Percentiles rank a stretch among this genome's conserved stretches.
Conservation (phyloP, 1,140 invertebrate genomes). For the Drosophila funebris region DNA sequence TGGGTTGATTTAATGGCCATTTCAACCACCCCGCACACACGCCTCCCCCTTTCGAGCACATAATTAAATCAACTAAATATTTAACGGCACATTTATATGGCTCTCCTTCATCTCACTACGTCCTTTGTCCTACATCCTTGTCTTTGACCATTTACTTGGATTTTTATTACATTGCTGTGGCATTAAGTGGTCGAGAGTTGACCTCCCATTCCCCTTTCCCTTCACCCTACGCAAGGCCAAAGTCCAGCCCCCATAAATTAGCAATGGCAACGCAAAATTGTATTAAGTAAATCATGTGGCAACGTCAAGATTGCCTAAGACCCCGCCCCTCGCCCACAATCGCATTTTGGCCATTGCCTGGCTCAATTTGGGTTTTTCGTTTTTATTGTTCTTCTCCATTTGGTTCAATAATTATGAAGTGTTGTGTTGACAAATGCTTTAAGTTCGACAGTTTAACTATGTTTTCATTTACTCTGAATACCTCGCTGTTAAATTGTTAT, state of each 20-base stretch:
- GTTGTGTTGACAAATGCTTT: slow-evolving; percentile 34
- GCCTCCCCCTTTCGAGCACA: slow-evolving; percentile 46
- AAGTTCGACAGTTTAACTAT: neutral
- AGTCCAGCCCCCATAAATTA: slow-evolving; percentile 58
- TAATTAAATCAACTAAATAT: slow-evolving; percentile 83
- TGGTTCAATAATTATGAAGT: slow-evolving; percentile 35
- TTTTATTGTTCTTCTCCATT: slow-evolving; percentile 11
- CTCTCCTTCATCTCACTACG: slow-evolving; percentile 7
- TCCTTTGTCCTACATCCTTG: neutral
- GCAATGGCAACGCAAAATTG: slow-evolving; percentile 58
- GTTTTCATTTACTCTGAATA: neutral
- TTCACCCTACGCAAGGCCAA: neutral
- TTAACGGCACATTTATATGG: slow-evolving; percentile 77
- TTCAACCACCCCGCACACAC: neutral
- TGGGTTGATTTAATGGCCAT: slow-evolving; percentile 74
- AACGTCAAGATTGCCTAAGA: slow-evolving; percentile 19
- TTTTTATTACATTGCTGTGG: slow-evolving; percentile 73
- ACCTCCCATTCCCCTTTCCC: slow-evolving; percentile 4
- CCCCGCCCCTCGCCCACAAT: slow-evolving; percentile 3
- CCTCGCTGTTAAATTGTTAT: neutral
- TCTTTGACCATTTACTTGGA: slow-evolving; percentile 48
- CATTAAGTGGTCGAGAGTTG: slow-evolving; percentile 68
- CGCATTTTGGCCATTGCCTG: no score
- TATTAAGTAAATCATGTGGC: slow-evolving; percentile 69
- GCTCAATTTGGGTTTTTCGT: slow-evolving; percentile 6